These are phyloP conservation scores for Takifugu rubripes DNA, from an alignment of 2,797 vertebrate species.

Conservation along the genomic window DNA sequence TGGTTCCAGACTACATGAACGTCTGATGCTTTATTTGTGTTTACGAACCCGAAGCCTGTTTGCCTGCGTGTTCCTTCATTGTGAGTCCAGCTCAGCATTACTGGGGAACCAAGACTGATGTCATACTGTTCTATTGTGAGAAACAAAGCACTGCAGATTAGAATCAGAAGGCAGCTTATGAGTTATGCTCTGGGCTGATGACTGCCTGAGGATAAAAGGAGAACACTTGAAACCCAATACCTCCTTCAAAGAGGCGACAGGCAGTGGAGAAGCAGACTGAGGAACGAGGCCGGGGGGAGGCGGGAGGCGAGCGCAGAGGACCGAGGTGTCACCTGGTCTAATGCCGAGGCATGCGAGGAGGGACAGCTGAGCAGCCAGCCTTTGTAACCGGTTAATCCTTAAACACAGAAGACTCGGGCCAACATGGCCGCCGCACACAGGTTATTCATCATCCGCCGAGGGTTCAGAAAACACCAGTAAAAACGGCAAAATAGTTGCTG, in stretches of 20 bases:
- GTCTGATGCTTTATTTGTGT: slow-evolving; percentile 23
- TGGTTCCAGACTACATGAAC: slow-evolving; percentile 13
- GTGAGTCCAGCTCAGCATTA: slow-evolving; percentile 19
- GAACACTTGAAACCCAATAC: slow-evolving; percentile 78
- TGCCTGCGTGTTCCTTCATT: slow-evolving; percentile 13
- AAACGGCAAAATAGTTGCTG: background rate
- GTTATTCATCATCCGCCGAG: slow-evolving; percentile 19
- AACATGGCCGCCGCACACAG: slow-evolving; percentile 14
- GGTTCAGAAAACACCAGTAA: slow-evolving; percentile 4
- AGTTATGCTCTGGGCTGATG: slow-evolving; percentile 74
- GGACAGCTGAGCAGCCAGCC: slow-evolving; percentile 74
- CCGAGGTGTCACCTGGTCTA: slow-evolving; percentile 73
- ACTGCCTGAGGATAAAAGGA: slow-evolving; percentile 77
- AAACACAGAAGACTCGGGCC: slow-evolving; percentile 41
- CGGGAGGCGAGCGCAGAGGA: slow-evolving; percentile 30
- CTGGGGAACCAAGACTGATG: slow-evolving; percentile 45
- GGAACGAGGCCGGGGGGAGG: slow-evolving; percentile 26
- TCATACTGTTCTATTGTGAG: slow-evolving; percentile 51
- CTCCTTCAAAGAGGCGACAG: slow-evolving; percentile 79
- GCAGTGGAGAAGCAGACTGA: slow-evolving; percentile 50
- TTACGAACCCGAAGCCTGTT: slow-evolving; percentile 26
- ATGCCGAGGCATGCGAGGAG: slow-evolving; percentile 67
- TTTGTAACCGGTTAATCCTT: slow-evolving; percentile 70
- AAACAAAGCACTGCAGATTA: slow-evolving; percentile 61
- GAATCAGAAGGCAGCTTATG: slow-evolving; percentile 73